Evolutionary conservation across 2,113 vertebrate species (phyloP).

Genomic region (Micronycteris hirsuta): DNA sequence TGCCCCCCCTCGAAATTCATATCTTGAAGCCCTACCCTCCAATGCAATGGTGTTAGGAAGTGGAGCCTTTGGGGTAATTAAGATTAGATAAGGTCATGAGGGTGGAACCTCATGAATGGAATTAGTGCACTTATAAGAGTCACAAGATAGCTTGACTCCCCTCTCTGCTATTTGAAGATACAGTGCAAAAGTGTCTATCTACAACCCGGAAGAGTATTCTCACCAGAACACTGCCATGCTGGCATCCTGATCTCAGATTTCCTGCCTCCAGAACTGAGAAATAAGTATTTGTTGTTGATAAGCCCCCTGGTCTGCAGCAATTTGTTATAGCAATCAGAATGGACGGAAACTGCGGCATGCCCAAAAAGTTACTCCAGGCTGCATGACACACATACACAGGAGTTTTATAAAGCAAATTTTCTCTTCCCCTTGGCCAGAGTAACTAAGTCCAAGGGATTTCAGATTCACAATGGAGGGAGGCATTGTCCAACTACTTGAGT

Average conservation of each 20-base stretch:
- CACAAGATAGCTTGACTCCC: background rate
- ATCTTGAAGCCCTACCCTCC: background rate
- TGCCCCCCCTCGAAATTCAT: background rate
- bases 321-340: background rate
- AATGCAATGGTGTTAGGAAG: background rate
- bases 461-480: background rate
- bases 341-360: background rate
- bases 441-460: background rate
- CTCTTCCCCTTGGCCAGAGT: background rate
- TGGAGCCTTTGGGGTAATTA: background rate
- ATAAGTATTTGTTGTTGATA: background rate
- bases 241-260: background rate
- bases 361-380: background rate
- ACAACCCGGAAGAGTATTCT: background rate
- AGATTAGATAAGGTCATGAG: background rate
- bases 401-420: background rate
- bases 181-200: background rate
- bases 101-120: background rate
- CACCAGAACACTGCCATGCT: background rate
- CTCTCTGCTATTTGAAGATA: background rate
- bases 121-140: background rate
- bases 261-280: background rate
- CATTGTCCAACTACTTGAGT: background rate
- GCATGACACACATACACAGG: background rate
- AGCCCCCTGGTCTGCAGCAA: background rate